phyloP scores from a whole-genome alignment of 2,888 invertebrate species.

The Drepana falcataria region DNA sequence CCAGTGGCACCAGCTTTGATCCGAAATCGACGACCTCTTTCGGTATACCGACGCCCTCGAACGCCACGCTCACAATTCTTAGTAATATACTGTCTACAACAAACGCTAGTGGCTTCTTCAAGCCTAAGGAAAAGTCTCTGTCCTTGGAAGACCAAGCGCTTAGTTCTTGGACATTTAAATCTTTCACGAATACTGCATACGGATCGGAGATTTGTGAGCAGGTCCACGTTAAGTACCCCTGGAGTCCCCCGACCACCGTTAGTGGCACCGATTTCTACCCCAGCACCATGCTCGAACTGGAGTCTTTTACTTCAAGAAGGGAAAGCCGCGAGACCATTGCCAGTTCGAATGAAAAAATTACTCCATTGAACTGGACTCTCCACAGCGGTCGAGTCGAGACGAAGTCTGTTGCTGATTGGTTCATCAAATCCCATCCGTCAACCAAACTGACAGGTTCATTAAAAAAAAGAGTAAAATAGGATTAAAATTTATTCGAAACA shows the following conservation, averaged over 20 bases:
- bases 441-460: slow-evolving; percentile 5
- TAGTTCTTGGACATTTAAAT: slow-evolving; percentile 43
- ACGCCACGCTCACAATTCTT: not conserved
- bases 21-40: not conserved
- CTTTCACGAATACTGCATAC: slow-evolving; percentile 24
- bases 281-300: slow-evolving; percentile 16
- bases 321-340: slow-evolving; percentile 17
- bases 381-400: slow-evolving; percentile 6
- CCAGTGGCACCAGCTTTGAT: not conserved
- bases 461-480: slow-evolving; percentile 37
- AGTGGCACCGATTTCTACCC: slow-evolving; percentile 40
- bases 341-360: slow-evolving; percentile 2
- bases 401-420: slow-evolving; percentile 16
- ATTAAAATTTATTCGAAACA: slow-evolving; percentile 41
- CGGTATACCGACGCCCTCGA: not conserved
- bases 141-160: slow-evolving; percentile 11
- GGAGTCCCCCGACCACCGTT: slow-evolving; percentile 31
- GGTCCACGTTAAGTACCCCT: slow-evolving; percentile 30
- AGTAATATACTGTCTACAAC: not conserved
- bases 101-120: slow-evolving; percentile 2
- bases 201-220: not conserved
- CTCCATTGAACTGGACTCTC: slow-evolving; percentile 19
- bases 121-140: not conserved
- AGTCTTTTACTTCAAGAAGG: slow-evolving; percentile 20
- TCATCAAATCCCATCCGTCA: slow-evolving; percentile 16